Percentiles rank a stretch among this genome's conserved stretches.
Evolutionary conservation across 2,888 invertebrate genomes (phyloP).

Genomic region (Melanostoma scalare): DNA sequence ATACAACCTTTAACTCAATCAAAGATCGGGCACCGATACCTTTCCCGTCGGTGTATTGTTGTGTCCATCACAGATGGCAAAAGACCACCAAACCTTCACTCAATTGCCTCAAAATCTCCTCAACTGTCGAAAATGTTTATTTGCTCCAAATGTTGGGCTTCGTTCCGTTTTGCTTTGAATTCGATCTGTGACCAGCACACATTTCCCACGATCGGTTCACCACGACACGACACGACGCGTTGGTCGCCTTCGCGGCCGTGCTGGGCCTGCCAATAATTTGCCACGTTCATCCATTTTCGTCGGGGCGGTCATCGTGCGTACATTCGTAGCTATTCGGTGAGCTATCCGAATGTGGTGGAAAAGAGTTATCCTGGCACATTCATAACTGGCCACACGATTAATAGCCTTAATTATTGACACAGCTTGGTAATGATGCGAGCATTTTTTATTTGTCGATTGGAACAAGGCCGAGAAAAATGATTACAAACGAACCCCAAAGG

Average conservation of each 20-base stretch:
- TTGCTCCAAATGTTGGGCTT: constrained; percentile 57
- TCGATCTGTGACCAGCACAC: constrained; percentile 22
- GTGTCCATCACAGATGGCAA: constrained; percentile 71
- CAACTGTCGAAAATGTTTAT: constrained; percentile 68
- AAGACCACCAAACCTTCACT: constrained; percentile 51
- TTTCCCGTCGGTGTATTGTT: constrained; percentile 67
- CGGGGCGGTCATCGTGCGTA: constrained; percentile 44
- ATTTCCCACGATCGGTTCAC: constrained; percentile 66
- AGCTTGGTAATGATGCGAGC: constrained; percentile 73
- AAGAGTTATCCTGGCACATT: constrained; percentile 32
- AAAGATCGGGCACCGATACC: constrained; percentile 63
- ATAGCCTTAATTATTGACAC: constrained; percentile 73
- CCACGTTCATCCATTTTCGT: constrained; percentile 61
- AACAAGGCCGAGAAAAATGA: constrained; percentile 73
- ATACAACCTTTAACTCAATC: constrained; percentile 59
- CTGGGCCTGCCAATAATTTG: constrained; percentile 66
- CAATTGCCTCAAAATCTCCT: constrained; percentile 62
- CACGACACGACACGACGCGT: constrained; percentile 1
- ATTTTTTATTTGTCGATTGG: constrained; percentile 72
- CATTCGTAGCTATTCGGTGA: constrained; percentile 13
- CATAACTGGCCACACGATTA: constrained; percentile 65
- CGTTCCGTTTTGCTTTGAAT: neutral
- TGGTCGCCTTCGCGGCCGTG: neutral
- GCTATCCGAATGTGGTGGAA: constrained; percentile 31
- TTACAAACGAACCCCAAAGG: constrained; percentile 60